Base-by-base conservation (phyloP, 2,888 invertebrate genomes). In the Acanthosepion lycidas region DNA sequence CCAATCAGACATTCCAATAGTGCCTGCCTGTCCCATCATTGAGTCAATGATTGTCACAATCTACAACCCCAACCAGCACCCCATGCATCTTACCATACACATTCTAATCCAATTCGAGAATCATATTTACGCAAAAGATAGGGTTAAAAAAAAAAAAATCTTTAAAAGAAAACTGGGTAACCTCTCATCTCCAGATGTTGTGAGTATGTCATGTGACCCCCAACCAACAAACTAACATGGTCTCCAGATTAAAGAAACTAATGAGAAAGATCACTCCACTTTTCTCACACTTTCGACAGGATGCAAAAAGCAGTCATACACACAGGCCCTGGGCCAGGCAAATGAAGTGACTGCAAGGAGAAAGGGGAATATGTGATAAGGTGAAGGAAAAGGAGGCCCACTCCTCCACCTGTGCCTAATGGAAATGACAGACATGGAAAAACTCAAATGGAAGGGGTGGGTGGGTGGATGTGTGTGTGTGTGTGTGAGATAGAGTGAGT, bases 161-260 rank as follows among this genome's bases (percentile, higher is more conserved):
- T 33, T 15, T 5, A 78, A 33, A 78, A n/a, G n/a, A 78, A 78
- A 78, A 78, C 78, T 78, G n/a, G n/a, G 78, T 78, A 33, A 78
- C 78, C 78, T 78, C 78, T 78, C n/a, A 78, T n/a, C 78, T n/a
- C n/a, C n/a, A 78, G n/a, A 78, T 78, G 78, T 78, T n/a, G n/a
- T n/a, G 15, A 15, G 33, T 78, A 33, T 78, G 78, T 78, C 78
- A 78, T 78, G n/a, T 78, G 78, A 78, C 78, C 78, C 78, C 78
- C 78, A 12, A 28, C 78, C 78, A 78, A 78, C 78, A 28, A 78
- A 78, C 78, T n/a, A 78, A 78, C n/a, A 78, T 18, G 78, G 78
- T 78, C 78, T 78, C 78, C 78, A 78, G 78, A 78, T 78, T 78
- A 18, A 78, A 33, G 78, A n/a, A 78, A 78, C 78, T 78, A 78